Evolutionary conservation across 2,113 vertebrate genomes (phyloP).

Genomic region (Loxodonta africana): DNA sequence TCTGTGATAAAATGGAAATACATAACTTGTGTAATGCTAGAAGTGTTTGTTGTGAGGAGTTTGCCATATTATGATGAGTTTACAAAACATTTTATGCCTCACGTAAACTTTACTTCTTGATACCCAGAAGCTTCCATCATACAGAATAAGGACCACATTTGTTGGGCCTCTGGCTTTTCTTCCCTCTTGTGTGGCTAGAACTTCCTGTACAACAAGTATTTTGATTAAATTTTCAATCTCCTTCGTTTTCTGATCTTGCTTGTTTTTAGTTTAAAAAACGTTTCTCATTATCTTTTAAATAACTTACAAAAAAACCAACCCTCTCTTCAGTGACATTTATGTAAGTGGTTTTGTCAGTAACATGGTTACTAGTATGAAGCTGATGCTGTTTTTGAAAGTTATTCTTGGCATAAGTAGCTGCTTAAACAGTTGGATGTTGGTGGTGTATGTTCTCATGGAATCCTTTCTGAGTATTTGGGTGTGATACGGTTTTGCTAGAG

Average conservation of each 20-base stretch:
- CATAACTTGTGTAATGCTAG: not conserved
- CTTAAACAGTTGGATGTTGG: not conserved
- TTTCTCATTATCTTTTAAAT: conserved; percentile 9
- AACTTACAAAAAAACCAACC: not conserved
- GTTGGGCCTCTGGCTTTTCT: not conserved
- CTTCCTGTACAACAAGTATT: not conserved
- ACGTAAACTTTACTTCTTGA: not conserved
- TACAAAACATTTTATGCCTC: not conserved
- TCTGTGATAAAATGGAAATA: not conserved
- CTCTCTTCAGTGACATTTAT: not conserved
- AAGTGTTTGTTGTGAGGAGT: not conserved
- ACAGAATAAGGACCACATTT: not conserved
- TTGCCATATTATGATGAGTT: not conserved
- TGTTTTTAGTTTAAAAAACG: not conserved
- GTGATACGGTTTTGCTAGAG: not conserved
- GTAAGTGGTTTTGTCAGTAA: conserved; percentile 14
- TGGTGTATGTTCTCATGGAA: not conserved
- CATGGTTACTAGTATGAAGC: conserved; percentile 51
- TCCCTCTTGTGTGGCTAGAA: not conserved
- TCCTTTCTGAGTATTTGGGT: not conserved
- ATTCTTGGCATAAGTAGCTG: not conserved
- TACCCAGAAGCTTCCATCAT: not conserved
- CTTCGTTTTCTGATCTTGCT: not conserved
- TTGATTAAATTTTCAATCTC: not conserved
- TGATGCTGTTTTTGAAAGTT: not conserved